Evolutionary conservation across 2,797 vertebrate genomes (phyloP).

Genomic region (Molossus alvarezi): DNA sequence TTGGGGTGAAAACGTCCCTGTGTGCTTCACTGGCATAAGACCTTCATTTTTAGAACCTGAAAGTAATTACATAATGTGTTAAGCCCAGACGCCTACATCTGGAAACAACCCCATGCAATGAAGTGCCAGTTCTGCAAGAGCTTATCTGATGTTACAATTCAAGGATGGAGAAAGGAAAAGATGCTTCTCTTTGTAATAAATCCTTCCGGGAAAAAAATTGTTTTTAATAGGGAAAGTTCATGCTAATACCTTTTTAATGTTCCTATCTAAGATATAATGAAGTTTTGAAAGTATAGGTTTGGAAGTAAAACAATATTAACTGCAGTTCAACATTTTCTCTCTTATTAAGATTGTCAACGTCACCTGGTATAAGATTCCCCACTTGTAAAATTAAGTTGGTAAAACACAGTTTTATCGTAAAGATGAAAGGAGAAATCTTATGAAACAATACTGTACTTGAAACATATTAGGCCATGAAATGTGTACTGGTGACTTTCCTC

Average conservation of each 20-base stretch:
- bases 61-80: conserved; percentile 63
- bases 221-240: conserved; percentile 17
- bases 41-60: conserved; percentile 72
- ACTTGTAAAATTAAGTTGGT: conserved; percentile 65
- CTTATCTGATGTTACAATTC: neutral
- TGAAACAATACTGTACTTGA: conserved; percentile 45
- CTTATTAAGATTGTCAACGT: neutral
- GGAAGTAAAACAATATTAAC: conserved; percentile 5
- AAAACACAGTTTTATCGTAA: neutral
- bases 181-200: conserved; percentile 29
- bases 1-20: conserved; percentile 36
- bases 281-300: neutral
- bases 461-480: neutral
- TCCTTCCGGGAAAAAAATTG: neutral
- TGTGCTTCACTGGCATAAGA: neutral
- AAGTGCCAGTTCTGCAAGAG: neutral
- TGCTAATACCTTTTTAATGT: neutral
- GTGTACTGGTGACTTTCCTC: neutral
- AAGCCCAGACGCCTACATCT: neutral
- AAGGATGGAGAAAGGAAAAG: conserved; percentile 26
- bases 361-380: neutral
- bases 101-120: neutral
- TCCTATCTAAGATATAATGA: conserved; percentile 26
- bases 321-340: neutral
- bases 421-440: conserved; percentile 3